Evolutionary conservation across 2,888 invertebrate species (phyloP), one percentile per base, ranked within the genome.

Genomic region (Brachyopa scutellaris): DNA sequence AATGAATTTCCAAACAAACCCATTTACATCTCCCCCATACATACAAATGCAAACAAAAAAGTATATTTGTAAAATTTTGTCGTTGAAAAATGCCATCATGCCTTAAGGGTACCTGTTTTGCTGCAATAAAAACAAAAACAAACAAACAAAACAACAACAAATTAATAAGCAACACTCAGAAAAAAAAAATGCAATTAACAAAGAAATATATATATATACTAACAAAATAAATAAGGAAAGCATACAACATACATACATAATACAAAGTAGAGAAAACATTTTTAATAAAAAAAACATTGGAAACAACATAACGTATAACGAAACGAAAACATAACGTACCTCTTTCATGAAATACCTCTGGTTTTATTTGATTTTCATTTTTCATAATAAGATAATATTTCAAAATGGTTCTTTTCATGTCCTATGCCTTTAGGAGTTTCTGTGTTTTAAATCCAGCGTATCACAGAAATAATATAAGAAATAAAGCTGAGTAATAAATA

Each of bases 91-190:
- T 69, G 79, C 80, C 80, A 77, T 67, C 80, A 84, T 84, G 84
- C 84, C 84, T 84, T 84, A 80, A 80, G 76, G 84, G 84, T 84
- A 84, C 84, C 84, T 84, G 84, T 84, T 77, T 79, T 76, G 76
- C 69, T 59, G 76, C 70, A 76, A 76, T 67, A 66, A 59, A 59
- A 15, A 59, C 23, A 49, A 29, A 59, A 59, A 17, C 23, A 40
- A 13, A 26, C n/a, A 53, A 70, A 69, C 42, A 59, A 47, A 73
- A 73, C 55, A 64, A 61, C 69, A 70, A 74, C 57, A 74, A 66
- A 66, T 33, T 31, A 59, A 67, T 76, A 67, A 66, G 64, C 76
- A 77, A 77, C 62, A 69, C 59, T 77, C 77, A 69, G 69, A 77
- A 61, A 59, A 47, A 55, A 36, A 11, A 23, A 59, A 57, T 21